These are phyloP conservation scores for Rhyacichthys aspro DNA, from an alignment of 2,797 vertebrate genomes.

Conservation along the genomic window DNA sequence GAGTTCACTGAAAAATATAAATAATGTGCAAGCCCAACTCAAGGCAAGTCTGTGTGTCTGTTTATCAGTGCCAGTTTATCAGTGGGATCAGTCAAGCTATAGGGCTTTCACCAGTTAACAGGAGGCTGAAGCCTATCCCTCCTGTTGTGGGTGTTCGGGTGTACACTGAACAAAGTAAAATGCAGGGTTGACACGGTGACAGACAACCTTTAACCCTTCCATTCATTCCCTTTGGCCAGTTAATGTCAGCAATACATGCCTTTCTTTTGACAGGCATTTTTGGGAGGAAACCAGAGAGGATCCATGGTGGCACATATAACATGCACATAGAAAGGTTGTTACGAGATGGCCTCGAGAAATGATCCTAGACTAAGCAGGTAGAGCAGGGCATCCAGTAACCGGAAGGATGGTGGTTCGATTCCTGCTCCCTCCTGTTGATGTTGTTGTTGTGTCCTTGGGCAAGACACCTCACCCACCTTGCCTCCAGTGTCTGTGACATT, in stretches of 20 bases:
- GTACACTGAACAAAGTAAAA: background rate
- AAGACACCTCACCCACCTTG: no score
- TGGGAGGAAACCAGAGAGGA: background rate
- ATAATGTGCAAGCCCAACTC: constrained; percentile 15
- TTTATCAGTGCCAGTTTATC: no score
- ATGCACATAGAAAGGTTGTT: background rate
- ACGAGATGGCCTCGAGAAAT: no score
- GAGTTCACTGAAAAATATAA: constrained; percentile 14
- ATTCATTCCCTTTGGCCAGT: background rate
- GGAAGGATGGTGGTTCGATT: no score
- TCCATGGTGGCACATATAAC: background rate
- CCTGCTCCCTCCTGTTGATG: no score
- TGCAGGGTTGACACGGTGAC: background rate
- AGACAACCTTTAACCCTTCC: constrained; percentile 7
- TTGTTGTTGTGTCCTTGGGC: no score
- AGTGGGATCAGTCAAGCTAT: no score
- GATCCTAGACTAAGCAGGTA: no score
- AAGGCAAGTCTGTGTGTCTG: background rate
- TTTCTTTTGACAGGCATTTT: background rate
- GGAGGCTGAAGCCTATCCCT: background rate
- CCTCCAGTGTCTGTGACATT: no score
- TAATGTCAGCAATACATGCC: background rate
- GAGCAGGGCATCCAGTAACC: no score
- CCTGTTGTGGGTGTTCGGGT: background rate
- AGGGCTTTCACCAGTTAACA: background rate